Conservation (phyloP, 1,140 invertebrate species). For the Listronotus bonariensis region DNA sequence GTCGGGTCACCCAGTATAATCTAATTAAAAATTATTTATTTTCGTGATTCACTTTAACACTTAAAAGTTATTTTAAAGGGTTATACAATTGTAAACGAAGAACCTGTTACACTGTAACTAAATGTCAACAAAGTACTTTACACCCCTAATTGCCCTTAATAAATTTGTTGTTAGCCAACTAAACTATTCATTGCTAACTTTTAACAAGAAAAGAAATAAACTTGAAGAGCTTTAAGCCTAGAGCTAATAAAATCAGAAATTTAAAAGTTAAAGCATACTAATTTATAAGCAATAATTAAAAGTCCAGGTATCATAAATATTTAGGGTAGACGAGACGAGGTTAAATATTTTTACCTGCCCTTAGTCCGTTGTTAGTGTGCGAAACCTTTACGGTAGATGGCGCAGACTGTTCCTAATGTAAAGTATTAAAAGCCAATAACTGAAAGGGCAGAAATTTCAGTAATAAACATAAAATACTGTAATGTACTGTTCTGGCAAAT, state of each 20-base stretch:
- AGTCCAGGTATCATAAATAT: conserved; percentile 14
- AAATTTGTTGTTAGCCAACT: conserved; percentile 10
- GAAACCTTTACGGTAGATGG: background rate
- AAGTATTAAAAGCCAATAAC: background rate
- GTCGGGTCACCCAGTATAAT: too few relatives aligned
- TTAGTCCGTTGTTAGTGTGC: background rate
- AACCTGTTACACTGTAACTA: too few relatives aligned
- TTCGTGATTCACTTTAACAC: too few relatives aligned
- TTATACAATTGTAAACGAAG: too few relatives aligned
- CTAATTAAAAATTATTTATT: too few relatives aligned
- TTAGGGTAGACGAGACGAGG: background rate
- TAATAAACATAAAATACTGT: too few relatives aligned
- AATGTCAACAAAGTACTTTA: background rate
- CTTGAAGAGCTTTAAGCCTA: background rate
- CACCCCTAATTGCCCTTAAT: conserved; percentile 7
- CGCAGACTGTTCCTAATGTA: background rate
- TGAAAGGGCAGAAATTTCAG: too few relatives aligned
- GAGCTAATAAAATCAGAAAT: conserved; percentile 11
- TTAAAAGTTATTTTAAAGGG: too few relatives aligned
- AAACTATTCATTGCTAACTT: background rate
- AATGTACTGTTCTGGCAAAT: too few relatives aligned
- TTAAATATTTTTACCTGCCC: conserved; percentile 17
- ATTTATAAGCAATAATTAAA: conserved; percentile 29
- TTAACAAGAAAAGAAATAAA: conserved; percentile 23
- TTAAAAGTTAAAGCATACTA: conserved; percentile 5